Conservation (phyloP, 2,888 invertebrate species). For the Caenorhabditis wallacei region DNA sequence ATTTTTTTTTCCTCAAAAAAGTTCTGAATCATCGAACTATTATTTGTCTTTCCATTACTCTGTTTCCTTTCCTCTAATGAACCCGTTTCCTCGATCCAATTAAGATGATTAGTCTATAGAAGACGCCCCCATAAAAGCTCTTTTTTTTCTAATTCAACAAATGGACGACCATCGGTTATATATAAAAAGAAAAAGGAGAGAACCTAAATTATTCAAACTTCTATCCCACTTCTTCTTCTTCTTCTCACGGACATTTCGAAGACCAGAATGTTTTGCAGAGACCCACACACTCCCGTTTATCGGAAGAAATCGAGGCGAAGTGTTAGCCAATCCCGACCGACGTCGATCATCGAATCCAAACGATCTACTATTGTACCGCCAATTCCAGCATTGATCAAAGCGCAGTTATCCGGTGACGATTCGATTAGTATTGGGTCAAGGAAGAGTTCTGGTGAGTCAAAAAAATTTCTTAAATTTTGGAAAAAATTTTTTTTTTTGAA, state of each 20-base stretch:
- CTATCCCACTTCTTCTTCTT: not conserved
- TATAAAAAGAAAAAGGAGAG: conserved; percentile 12
- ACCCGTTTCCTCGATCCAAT: conserved; percentile 19
- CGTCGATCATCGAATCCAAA: conserved; percentile 27
- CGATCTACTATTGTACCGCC: conserved; percentile 45
- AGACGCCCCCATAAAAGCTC: conserved; percentile 8
- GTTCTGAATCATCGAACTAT: conserved; percentile 17
- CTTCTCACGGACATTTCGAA: no score
- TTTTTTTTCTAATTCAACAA: conserved; percentile 23
- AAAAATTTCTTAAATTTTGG: not conserved
- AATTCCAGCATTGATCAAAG: conserved; percentile 53
- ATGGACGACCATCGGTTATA: no score
- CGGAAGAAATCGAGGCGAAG: conserved; percentile 61
- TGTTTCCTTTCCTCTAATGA: conserved; percentile 29
- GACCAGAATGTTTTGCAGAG: conserved; percentile 45
- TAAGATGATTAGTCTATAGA: conserved; percentile 47
- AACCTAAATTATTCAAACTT: conserved; percentile 28
- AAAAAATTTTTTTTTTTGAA: not conserved
- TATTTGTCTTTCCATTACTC: conserved; percentile 9
- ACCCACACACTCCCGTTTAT: conserved; percentile 52
- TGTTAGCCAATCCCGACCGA: conserved; percentile 58
- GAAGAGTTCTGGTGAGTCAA: conserved; percentile 60
- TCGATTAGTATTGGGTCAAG: conserved; percentile 58
- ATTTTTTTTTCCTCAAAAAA: not conserved
- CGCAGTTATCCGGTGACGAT: conserved; percentile 55